Base-by-base conservation (phyloP, 2,888 invertebrate species). In the Choristoneura rosaceana region DNA sequence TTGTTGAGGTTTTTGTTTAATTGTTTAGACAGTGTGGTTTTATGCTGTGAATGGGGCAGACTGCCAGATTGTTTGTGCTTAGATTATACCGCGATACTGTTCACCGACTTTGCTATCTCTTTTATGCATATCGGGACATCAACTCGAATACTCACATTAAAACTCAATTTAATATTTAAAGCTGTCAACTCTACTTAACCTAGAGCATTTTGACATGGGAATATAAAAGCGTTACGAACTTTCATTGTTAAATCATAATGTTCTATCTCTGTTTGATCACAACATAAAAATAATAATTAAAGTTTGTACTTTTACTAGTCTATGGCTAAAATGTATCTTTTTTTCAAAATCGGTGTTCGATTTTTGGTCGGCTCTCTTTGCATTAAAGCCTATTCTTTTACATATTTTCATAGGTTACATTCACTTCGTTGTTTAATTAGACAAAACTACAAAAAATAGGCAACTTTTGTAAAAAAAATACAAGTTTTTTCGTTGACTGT, bases 1-100 rank as follows among this genome's bases (percentile, higher is more conserved):
- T 90, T 88, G 88, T 90, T 85, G 81, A 79, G 81, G 80, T 84
- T 87, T 82, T 87, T 85, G 83, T 84, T 83, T 81, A 80, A 87
- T 88, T 89, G 87, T 90, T 85, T 84, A 80, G 83, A 81, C 82
- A 77, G 83, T 86, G 84, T 78, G 81, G 79, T 79, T 80, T 74
- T 76, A 76, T 76, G 75, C 67, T 66, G 8, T 65, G 71, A 71
- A 71, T 71, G 67, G 62, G 62, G 55, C 10, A 25, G 25, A 25
- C 25, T 25, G 25, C 25, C 25, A 25, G 25, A 25, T 2, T 25
- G 38, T 15, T 17, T 10, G 4, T 25, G 25, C 3, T 25, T 25
- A 25, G 55, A 55, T 55, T 12, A 25, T 10, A 0, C 52, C 10
- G 77, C 70, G 77, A 70, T 75, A 83, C 78, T 78, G 79, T 80